Evolutionary conservation across 1,140 invertebrate genomes (phyloP).

Genomic region (Cydia amplana): DNA sequence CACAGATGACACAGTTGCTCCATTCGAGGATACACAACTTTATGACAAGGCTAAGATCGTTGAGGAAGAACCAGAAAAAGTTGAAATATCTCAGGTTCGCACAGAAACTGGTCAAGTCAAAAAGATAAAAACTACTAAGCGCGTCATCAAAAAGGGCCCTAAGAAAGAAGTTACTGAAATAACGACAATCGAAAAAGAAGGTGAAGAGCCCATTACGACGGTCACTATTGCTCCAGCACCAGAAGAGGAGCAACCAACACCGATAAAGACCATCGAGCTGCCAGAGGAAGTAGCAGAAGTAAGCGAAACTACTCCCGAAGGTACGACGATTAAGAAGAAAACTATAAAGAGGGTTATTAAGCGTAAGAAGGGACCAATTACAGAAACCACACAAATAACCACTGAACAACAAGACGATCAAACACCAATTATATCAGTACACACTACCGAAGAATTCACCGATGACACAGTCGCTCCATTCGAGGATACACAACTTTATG

Average conservation of each 20-base stretch:
- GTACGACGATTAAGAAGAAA: slow-evolving; percentile 46
- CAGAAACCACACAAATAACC: slow-evolving; percentile 55
- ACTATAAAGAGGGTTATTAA: slow-evolving; percentile 56
- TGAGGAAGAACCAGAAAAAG: slow-evolving; percentile 36
- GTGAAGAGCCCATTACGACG: slow-evolving; percentile 61
- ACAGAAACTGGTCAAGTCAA: slow-evolving; percentile 57
- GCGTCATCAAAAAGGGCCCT: slow-evolving; percentile 63
- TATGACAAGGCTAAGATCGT: too few relatives aligned
- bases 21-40: too few relatives aligned
- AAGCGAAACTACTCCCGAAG: slow-evolving; percentile 44
- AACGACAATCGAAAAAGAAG: slow-evolving; percentile 58
- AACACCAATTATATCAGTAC: slow-evolving; percentile 52
- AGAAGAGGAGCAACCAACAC: slow-evolving; percentile 34
- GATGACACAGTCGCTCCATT: slow-evolving; percentile 31
- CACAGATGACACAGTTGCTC: too few relatives aligned
- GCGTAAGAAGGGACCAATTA: slow-evolving; percentile 44
- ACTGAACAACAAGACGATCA: slow-evolving; percentile 53
- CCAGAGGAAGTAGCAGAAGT: slow-evolving; percentile 61
- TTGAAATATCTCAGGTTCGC: slow-evolving; percentile 55
- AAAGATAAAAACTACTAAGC: slow-evolving; percentile 69
- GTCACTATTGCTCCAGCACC: slow-evolving; percentile 54
- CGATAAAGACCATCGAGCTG: slow-evolving; percentile 39
- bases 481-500: too few relatives aligned
- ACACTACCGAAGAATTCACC: slow-evolving; percentile 35
- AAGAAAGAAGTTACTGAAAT: slow-evolving; percentile 68